phyloP scores from a whole-genome alignment of 2,797 vertebrate genomes.

The Selene dorsalis region DNA sequence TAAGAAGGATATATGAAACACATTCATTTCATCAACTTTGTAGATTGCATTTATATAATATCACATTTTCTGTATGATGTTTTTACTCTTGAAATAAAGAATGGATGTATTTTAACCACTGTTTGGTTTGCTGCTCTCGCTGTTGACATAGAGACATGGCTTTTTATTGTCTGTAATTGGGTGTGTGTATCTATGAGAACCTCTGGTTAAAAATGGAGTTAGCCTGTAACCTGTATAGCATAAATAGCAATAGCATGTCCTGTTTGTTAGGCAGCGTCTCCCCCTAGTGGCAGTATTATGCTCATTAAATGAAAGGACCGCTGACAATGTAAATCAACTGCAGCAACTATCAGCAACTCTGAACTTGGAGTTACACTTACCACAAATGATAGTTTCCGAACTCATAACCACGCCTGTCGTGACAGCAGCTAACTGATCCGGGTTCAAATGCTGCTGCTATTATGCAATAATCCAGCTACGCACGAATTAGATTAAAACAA shows the following conservation, averaged over 20 bases:
- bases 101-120: slow-evolving; percentile 67
- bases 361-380: background rate
- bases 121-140: slow-evolving; percentile 3
- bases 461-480: background rate
- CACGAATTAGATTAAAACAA: background rate
- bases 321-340: background rate
- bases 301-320: background rate
- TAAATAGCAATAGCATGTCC: background rate
- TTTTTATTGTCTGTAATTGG: background rate
- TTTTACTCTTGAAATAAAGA: slow-evolving; percentile 85
- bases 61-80: slow-evolving; percentile 74
- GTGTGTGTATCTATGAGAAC: too few species aligned
- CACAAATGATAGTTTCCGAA: slow-evolving; percentile 1
- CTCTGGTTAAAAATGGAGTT: background rate
- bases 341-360: background rate
- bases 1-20: slow-evolving; percentile 41
- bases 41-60: slow-evolving; percentile 77
- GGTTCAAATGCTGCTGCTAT: background rate
- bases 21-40: slow-evolving; percentile 70
- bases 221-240: background rate
- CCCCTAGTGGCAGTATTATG: slow-evolving; percentile 53
- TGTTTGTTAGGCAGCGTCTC: slow-evolving; percentile 34
- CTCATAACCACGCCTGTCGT: background rate
- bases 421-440: background rate
- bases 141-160: background rate